phyloP scores from a whole-genome alignment of 2,797 vertebrate genomes.

The Acanthis flammea region DNA sequence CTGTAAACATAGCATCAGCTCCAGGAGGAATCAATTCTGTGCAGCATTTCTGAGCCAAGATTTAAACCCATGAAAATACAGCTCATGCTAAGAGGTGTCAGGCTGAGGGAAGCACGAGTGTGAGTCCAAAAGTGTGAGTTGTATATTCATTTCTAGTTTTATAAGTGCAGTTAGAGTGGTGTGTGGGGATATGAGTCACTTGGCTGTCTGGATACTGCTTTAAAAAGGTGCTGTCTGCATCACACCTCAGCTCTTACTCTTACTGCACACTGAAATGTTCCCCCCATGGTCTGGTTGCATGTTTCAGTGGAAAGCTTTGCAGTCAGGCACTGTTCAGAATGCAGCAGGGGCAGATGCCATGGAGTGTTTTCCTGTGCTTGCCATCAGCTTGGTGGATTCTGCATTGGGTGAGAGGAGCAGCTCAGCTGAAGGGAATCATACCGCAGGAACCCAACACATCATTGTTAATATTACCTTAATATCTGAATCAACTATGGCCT shows the following conservation, averaged over 20 bases:
- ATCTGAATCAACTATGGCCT: background rate
- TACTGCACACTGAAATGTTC: background rate
- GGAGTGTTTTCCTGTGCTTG: background rate
- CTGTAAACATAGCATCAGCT: background rate
- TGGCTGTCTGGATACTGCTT: background rate
- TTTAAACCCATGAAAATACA: background rate
- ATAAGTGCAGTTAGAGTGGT: background rate
- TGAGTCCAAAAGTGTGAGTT: background rate
- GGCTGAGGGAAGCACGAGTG: fast-evolving
- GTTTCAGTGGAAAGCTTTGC: background rate
- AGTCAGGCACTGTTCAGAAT: background rate
- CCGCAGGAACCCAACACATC: background rate
- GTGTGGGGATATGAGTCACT: background rate
- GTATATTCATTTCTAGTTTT: background rate
- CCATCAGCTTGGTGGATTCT: background rate
- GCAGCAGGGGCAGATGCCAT: background rate
- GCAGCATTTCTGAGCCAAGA: background rate
- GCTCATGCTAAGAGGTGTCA: background rate
- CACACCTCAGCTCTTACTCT: background rate
- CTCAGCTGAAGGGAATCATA: background rate
- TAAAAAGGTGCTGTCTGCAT: background rate
- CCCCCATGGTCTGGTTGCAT: fast-evolving
- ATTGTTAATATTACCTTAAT: background rate
- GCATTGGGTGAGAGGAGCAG: background rate
- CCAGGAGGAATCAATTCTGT: background rate